Evolutionary conservation across 2,113 vertebrate species (phyloP).

Genomic region (Excalfactoria chinensis): DNA sequence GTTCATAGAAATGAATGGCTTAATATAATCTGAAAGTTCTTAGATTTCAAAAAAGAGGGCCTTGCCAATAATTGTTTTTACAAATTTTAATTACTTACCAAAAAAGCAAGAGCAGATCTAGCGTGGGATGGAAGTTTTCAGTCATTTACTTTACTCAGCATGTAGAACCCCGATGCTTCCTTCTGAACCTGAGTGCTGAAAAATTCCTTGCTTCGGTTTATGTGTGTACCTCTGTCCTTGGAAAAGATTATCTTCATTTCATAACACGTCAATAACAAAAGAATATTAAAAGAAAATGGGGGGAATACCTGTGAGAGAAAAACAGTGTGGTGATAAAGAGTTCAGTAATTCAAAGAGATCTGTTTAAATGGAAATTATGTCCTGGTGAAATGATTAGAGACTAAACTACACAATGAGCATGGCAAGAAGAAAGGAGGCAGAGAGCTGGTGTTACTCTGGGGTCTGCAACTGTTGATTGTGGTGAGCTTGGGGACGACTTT

Average conservation of each 20-base stretch:
- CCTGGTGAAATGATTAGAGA: not conserved
- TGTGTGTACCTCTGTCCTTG: not conserved
- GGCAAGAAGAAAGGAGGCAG: not conserved
- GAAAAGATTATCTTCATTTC: not conserved
- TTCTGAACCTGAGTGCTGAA: not conserved
- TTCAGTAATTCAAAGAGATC: not conserved
- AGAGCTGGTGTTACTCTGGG: not conserved
- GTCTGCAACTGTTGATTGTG: not conserved
- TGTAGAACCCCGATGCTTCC: not conserved
- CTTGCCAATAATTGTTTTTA: not conserved
- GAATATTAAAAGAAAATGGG: not conserved
- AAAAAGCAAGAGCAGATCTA: not conserved
- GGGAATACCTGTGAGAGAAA: not conserved
- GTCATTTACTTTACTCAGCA: not conserved
- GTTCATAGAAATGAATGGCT: not conserved
- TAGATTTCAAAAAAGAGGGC: not conserved
- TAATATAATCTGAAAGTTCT: not conserved
- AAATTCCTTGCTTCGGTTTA: not conserved
- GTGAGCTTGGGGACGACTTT: not conserved
- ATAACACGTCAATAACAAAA: not conserved
- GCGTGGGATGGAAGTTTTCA: not conserved
- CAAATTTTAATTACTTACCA: not conserved
- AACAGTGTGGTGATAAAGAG: not conserved
- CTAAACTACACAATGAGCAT: not conserved
- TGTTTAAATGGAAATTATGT: not conserved